Evolutionary conservation across 2,113 vertebrate species (phyloP), one percentile per base, ranked within the genome.

Genomic region (Dendropsophus ebraccatus): DNA sequence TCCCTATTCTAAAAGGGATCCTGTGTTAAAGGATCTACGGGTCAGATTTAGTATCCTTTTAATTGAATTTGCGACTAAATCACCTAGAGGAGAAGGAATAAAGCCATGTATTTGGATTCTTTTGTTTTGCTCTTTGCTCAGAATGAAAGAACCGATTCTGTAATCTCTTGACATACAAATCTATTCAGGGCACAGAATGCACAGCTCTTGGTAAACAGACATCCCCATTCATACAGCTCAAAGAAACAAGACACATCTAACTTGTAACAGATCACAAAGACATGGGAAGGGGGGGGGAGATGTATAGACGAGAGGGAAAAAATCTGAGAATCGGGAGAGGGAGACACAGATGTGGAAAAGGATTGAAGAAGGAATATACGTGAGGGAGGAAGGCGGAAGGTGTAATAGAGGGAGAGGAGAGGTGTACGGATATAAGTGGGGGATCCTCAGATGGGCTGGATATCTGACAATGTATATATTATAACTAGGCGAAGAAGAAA

Each of bases 101-200:
- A 87, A 87, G 77, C 52, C 35, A 62, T 60, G 72, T 87, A 81
- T 80, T 81, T 81, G 65, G 50, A 62, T 74, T 74, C 77, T 81
- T 81, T 87, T 87, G 85, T 87, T 80, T 76, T 81, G 77, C 67
- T 58, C 85, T 87, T 87, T 87, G 85, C 77, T 81, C 37, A 73
- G 67, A 74, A 73, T 86, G 85, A 81, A 81, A 87, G 54, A 58
- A 81, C 35, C 41, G 65, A 87, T 87, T 87, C 85, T 81, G 78
- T 87, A 87, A 87, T 87, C 85, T 87, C 85, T 81, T 81, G 78
- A 87, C 85, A 87, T 80, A 87, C 85, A 87, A 70, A 87, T 87
- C 85, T 87, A 87, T 87, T 87, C 67, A 87, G 67, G 77, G 65
- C 67, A 73, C 78, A 81, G 65, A 81, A 87, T 87, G 85, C 85